Evolutionary conservation across 2,113 vertebrate species (phyloP), one percentile per base, ranked within the genome.

Genomic region (Aplodontia rufa): DNA sequence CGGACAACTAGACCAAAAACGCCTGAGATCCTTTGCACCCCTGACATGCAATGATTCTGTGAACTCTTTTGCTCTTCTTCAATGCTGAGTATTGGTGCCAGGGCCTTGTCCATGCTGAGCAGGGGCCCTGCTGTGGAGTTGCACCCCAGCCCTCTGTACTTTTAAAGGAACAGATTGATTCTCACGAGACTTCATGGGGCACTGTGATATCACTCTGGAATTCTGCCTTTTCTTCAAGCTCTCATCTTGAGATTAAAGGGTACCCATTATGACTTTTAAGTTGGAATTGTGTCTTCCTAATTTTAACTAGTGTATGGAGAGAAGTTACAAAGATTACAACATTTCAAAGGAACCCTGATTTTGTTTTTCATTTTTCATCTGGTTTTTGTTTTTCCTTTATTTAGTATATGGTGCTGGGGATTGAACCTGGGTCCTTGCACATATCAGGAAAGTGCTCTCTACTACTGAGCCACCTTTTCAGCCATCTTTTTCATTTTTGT

Each of bases 291-390:
- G 42, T 49, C 69, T n/a, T 84, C 60, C 32, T 86, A 6, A 2
- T 93, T 93, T 93, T 96, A 66, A 68, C 2, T 69, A 26, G 17
- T 17, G 24, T 16, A 26, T 47, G 14, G 7, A 8, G 49, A 58
- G 35, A 93, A 51, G 72, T 64, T 83, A 22, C 12, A 86, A 12
- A 45, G 47, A n/a, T 92, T 26, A 85, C 40, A 26, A 24, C n/a
- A 26, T 45, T 68, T 90, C 24, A 60, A 72, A 88, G 76, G 91
- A 96, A 79, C 30, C 30, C 58, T 85, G 47, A 64, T 72, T 87
- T 87, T 51, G 3, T 55, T 91, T 87, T 69, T 55, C n/a, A 17
- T 55, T 40, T 42, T 42, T 90, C n/a, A n/a, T n/a, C n/a, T n/a
- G n/a, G n/a, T n/a, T n/a, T n/a, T n/a, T n/a, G n/a, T n/a, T n/a